Evolutionary conservation across 2,113 vertebrate genomes (phyloP).

Genomic region (Phaethon lepturus): DNA sequence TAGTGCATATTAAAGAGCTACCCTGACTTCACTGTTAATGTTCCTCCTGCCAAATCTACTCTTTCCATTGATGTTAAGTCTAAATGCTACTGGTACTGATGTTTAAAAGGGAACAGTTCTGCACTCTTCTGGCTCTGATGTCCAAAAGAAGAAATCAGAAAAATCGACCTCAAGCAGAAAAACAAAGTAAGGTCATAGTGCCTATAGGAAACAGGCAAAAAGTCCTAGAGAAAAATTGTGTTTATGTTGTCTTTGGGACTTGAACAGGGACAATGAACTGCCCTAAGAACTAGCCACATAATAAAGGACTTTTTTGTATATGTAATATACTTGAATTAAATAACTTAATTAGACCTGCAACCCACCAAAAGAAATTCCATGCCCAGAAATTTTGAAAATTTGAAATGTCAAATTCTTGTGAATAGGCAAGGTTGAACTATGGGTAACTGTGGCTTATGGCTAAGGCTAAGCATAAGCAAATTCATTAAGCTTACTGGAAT

Average conservation of each 20-base stretch:
- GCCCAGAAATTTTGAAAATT: neutral
- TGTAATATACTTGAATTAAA: neutral
- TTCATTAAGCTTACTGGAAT: neutral
- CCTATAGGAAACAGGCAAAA: neutral
- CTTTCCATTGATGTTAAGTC: neutral
- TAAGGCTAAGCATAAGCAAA: neutral
- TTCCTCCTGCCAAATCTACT: neutral
- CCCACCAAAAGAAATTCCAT: neutral
- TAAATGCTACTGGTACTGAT: neutral
- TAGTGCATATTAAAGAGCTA: neutral
- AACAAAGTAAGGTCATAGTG: neutral
- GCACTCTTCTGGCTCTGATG: neutral
- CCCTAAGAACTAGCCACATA: neutral
- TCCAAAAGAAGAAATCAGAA: neutral
- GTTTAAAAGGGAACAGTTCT: neutral
- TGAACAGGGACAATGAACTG: neutral
- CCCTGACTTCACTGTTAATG: neutral
- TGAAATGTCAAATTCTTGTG: fast-evolving
- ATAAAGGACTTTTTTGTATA: neutral
- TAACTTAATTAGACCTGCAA: neutral
- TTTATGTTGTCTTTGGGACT: neutral
- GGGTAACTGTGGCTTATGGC: neutral
- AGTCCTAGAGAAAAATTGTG: neutral
- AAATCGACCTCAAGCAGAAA: neutral
- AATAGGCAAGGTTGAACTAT: neutral